phyloP scores from a whole-genome alignment of 2,113 vertebrate genomes.

The Varanus salvator region DNA sequence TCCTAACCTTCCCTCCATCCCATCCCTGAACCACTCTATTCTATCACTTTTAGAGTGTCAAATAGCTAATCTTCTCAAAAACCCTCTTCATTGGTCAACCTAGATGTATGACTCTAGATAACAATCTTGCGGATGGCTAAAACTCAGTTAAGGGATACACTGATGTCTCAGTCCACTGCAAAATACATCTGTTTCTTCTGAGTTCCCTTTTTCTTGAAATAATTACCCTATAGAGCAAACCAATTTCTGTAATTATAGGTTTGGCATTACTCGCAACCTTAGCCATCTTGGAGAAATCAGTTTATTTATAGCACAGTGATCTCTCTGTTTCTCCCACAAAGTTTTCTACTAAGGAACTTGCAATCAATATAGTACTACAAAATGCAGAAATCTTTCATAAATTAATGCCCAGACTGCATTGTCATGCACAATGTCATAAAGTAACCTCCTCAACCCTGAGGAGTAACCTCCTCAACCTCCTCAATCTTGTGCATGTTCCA shows the following conservation, averaged over 20 bases:
- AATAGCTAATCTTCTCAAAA: background rate
- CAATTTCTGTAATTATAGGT: background rate
- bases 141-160: background rate
- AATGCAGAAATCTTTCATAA: background rate
- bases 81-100: background rate
- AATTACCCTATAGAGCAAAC: background rate
- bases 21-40: background rate
- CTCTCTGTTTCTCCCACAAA: background rate
- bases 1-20: background rate
- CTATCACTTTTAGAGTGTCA: background rate
- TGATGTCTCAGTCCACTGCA: background rate
- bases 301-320: conserved; percentile 6
- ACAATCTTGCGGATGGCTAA: no score
- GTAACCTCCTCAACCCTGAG: background rate
- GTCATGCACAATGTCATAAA: background rate
- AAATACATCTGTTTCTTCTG: background rate
- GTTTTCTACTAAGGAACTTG: background rate
- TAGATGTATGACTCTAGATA: background rate
- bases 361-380: background rate
- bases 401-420: background rate
- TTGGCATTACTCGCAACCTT: background rate
- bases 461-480: background rate
- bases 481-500: background rate
- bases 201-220: background rate
- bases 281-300: background rate